Percentiles rank a stretch among this genome's conserved stretches.
Evolutionary conservation across 2,113 vertebrate species (phyloP).

Genomic region (Phasianus colchicus): DNA sequence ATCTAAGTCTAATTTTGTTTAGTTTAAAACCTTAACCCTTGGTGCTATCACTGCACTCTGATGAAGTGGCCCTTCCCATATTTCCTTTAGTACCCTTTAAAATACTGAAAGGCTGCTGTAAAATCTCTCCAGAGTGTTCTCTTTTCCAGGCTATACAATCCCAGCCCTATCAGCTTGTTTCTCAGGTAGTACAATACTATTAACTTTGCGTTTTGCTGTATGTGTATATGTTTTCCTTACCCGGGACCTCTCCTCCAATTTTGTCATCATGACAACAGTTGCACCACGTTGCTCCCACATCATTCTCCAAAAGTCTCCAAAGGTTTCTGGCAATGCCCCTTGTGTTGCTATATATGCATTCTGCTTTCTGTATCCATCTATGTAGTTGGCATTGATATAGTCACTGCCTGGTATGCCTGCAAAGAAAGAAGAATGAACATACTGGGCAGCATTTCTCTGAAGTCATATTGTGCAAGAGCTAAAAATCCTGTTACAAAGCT

Average conservation of each 20-base stretch:
- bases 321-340: slow-evolving; percentile 94
- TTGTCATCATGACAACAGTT: slow-evolving; percentile 98
- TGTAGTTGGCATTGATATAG: slow-evolving; percentile 98
- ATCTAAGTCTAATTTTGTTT: background rate
- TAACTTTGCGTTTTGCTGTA: background rate
- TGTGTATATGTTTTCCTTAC: slow-evolving; percentile 75
- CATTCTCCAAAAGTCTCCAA: slow-evolving; percentile 99
- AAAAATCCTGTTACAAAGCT: background rate
- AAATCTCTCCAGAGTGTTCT: background rate
- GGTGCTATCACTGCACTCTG: background rate
- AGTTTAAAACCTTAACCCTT: background rate
- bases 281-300: slow-evolving; percentile 98
- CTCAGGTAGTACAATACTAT: background rate
- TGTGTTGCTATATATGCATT: slow-evolving; percentile 98
- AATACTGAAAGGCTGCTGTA: background rate
- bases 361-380: slow-evolving; percentile 98
- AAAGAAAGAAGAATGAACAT: slow-evolving; percentile 48
- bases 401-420: slow-evolving; percentile 96
- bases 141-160: background rate
- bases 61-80: background rate
- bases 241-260: slow-evolving; percentile 96
- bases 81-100: background rate
- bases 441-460: background rate
- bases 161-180: background rate
- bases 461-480: background rate